Conservation (phyloP, 2,113 vertebrate species). For the Apistogramma diplotaenia region DNA sequence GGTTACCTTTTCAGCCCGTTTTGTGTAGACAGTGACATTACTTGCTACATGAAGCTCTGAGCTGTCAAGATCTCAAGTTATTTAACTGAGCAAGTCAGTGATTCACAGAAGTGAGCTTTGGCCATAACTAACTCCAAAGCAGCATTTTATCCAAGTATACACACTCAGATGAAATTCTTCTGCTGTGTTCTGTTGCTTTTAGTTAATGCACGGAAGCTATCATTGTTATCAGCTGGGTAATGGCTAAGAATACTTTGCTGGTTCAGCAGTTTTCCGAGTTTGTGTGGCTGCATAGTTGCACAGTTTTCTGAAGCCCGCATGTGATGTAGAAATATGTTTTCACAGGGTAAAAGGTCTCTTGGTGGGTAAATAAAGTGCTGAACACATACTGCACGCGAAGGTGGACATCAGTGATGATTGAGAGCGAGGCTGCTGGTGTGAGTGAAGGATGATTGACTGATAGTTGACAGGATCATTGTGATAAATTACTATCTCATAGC, state of each 20-base stretch:
- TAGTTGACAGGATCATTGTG: conserved; percentile 18
- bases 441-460: conserved; percentile 19
- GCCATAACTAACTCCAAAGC: not conserved
- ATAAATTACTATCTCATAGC: conserved; percentile 2
- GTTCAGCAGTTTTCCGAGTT: conserved; percentile 9
- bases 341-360: conserved; percentile 45
- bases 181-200: not conserved
- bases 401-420: conserved; percentile 6
- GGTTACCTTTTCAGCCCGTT: conserved; percentile 2
- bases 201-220: not conserved
- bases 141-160: not conserved
- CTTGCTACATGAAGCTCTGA: not conserved
- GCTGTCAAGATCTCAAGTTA: not conserved
- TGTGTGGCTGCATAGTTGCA: not conserved
- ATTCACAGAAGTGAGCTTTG: not conserved
- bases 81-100: not conserved
- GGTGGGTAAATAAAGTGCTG: conserved; percentile 40
- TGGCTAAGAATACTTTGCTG: conserved; percentile 17
- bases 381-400: conserved; percentile 8
- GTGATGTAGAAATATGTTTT: conserved; percentile 31
- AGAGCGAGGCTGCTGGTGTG: not conserved
- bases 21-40: not conserved
- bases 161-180: not conserved
- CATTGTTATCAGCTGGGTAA: not conserved
- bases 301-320: not conserved